phyloP scores from a whole-genome alignment of 2,113 vertebrate genomes.

The Indicator maculatus region DNA sequence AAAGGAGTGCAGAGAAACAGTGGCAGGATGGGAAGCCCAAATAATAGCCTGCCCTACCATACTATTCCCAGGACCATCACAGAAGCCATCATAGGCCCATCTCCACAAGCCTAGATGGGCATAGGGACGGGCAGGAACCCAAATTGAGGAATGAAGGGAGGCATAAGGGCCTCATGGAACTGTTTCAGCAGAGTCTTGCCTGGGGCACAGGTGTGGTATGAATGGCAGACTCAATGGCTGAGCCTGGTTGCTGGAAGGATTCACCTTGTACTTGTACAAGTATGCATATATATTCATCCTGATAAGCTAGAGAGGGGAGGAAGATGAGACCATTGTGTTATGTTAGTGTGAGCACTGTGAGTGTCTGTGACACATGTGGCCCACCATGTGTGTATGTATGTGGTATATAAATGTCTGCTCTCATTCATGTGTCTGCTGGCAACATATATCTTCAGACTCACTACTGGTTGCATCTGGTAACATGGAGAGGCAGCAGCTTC shows the following conservation, averaged over 20 bases:
- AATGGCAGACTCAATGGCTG: background rate
- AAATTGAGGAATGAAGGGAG: background rate
- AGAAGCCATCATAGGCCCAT: background rate
- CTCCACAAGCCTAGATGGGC: background rate
- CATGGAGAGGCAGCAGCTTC: background rate
- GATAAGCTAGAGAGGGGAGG: background rate
- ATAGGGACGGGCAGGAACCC: background rate
- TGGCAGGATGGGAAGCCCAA: background rate
- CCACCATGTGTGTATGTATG: background rate
- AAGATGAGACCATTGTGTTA: background rate
- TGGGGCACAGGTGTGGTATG: background rate
- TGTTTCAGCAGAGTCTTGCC: background rate
- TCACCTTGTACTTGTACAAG: accelerated
- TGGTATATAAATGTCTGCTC: background rate
- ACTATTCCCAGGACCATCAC: background rate
- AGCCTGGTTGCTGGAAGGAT: background rate
- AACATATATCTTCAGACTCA: background rate
- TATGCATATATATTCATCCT: accelerated
- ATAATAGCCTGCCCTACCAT: background rate
- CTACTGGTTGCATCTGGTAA: background rate
- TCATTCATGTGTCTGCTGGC: background rate
- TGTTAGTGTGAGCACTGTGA: background rate
- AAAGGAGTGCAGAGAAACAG: background rate
- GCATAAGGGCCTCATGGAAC: background rate
- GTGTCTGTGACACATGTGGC: background rate